Evolutionary conservation across 2,888 invertebrate species (phyloP), one percentile per base, ranked within the genome.

Genomic region (Lissonota sp.): DNA sequence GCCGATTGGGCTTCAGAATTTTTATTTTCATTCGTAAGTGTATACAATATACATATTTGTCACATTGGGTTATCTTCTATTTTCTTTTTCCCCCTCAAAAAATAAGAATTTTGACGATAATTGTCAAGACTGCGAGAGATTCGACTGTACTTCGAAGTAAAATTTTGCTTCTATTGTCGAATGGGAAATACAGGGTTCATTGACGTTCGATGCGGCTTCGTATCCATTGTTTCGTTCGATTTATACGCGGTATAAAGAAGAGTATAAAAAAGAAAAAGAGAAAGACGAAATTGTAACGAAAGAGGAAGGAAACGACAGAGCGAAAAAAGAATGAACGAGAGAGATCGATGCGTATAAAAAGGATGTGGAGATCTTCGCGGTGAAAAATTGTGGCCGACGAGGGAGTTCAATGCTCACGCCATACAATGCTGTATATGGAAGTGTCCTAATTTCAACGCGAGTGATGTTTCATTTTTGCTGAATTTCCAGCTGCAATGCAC

Each of bases 231-330:
- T 70, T 64, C 64, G 39, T 39, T 77, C 40, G 12, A 39, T 10
- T 40, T 5, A 39, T 16, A 67, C 58, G 42, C 5, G 44, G 12
- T 6, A 71, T 66, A 46, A 62, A 60, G 46, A 14, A 44, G 51
- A 42, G 58, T 6, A 53, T 8, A 53, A 55, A 40, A 2, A 37
- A 42, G 16, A 14, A 44, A 75, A 8, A 44, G 62, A 71, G 66
- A 6, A 16, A 64, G 58, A 77, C 16, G 2, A 51, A 77, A 53
- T 44, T 14, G 10, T 55, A 37, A 26, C 26, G 55, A 26, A 6
- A 40, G 40, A 55, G 67, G 73, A 72, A 79, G 62, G 58, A 73
- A 72, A 53, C 49, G 55, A 79, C 49, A 39, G 55, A 40, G 62
- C 49, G 42, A 51, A 58, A 44, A 67, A 66, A 53, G 26, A 3